Base-by-base conservation (phyloP, 2,888 invertebrate genomes). In the Synanthedon formicaeformis region DNA sequence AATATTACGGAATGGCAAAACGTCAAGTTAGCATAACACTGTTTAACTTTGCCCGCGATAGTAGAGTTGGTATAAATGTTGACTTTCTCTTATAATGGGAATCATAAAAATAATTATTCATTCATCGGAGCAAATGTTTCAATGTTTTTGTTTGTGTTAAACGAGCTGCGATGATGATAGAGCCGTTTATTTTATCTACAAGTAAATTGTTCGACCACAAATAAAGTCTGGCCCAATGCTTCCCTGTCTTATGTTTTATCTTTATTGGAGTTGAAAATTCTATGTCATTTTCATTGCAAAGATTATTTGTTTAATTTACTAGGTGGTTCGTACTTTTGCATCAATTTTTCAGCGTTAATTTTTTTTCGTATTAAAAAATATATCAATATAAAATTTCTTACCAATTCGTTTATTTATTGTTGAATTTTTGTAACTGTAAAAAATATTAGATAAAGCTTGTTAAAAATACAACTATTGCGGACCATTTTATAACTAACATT, bases 1-100 rank as follows among this genome's bases (percentile, higher is more conserved):
- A 81, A 81, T 81, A 81, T 81, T 81, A 77, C 78, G 78, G 68
- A 71, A 73, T 66, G 66, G 70, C 67, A 66, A 69, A 73, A 73
- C 74, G 76, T 80, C 74, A 74, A 77, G 71, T 76, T 78, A 72
- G 70, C 74, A 79, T 75, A 80, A 77, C 73, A 72, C 67, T 71
- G 74, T 73, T 75, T 69, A 77, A 78, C 70, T 75, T 77, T 60
- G 58, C 62, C 60, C 62, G 64, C 61, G 65, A 68, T 73, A 71
- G 63, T 63, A 60, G 69, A 69, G 65, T 65, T 61, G 58, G 58
- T 63, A 66, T 66, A 66, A 53, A 48, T 41, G 52, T 52, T 50
- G 45, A 45, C 45, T 13, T 45, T 45, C 45, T 45, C 13, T 45
- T 45, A 13, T 45, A 45, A 45, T 45, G 45, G n/a, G 45, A 45